Conservation (phyloP, 1,140 invertebrate genomes). For the Dryas iulia region DNA sequence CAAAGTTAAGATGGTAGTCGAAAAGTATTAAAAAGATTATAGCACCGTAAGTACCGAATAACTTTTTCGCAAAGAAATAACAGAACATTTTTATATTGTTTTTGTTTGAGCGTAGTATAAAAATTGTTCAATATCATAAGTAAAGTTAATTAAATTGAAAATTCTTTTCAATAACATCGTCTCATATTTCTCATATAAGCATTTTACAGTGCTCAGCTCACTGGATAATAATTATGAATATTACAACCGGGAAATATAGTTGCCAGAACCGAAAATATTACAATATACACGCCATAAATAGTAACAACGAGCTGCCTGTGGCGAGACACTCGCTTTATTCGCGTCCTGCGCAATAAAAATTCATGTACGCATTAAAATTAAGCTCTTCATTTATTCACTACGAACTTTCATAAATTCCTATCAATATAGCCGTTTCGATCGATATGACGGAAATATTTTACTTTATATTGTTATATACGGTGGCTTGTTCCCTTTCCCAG, state of each 20-base stretch:
- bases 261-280: conserved; percentile 10
- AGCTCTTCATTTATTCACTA: conserved; percentile 17
- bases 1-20: neutral
- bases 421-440: conserved; percentile 13
- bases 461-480: conserved; percentile 13
- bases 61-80: neutral
- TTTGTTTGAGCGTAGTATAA: neutral
- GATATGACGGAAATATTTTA: conserved; percentile 6
- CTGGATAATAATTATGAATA: neutral
- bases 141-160: neutral
- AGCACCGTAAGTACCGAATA: neutral
- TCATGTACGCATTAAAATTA: conserved; percentile 16
- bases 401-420: conserved; percentile 16
- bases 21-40: conserved; percentile 2
- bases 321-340: conserved; percentile 8
- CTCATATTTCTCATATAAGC: neutral
- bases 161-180: neutral
- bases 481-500: conserved; percentile 35
- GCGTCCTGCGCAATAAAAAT: conserved; percentile 20
- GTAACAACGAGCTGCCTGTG: conserved; percentile 8
- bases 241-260: neutral
- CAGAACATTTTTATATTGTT: neutral
- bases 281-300: conserved; percentile 10
- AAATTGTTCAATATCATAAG: neutral
- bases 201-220: neutral